Percentiles rank a stretch among this genome's conserved stretches.
These are phyloP conservation scores for honey bee (Apis mellifera) DNA, from an alignment of 1,140 invertebrate species.

Conservation along the genomic window Amel_HAv3.1 CM009941.2:7843001-7843500, in stretches of 20 bases:
- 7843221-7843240: accelerated
- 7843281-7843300: too few species aligned
- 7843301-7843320: not conserved
- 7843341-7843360: not conserved
- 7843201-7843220: not conserved
- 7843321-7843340: not conserved
- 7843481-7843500: slow-evolving; percentile 26
- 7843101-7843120: not conserved
- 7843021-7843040: slow-evolving; percentile 30
- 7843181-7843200: not conserved
- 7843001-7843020: not conserved
- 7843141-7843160: not conserved
- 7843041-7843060: slow-evolving; percentile 2
- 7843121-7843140: not conserved
- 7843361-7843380: not conserved
- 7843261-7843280: not conserved
- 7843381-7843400: not conserved
- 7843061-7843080: not conserved
- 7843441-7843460: not conserved
- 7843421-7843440: not conserved
- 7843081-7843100: not conserved
- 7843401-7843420: not conserved
- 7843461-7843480: slow-evolving; percentile 8
- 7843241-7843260: not conserved
- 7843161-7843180: not conserved